Evolutionary conservation across 2,888 invertebrate species (phyloP).

Genomic region (Eupsilia transversa): DNA sequence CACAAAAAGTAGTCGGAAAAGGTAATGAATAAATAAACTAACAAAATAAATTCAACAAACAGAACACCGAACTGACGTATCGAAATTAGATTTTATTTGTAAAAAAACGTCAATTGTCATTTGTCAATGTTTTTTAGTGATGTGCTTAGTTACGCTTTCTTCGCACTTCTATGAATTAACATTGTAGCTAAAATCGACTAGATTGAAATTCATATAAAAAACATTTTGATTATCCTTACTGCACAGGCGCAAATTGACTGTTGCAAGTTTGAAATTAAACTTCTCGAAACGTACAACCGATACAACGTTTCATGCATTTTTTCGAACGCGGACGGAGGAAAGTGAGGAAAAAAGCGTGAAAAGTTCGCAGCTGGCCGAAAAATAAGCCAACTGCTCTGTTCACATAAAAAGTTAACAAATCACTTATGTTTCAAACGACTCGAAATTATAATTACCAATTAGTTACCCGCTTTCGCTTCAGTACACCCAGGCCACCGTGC

Average conservation of each 20-base stretch:
- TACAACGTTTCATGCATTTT: neutral
- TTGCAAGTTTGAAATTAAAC: too few relatives aligned
- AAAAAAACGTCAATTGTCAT: neutral
- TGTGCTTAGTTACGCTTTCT: neutral
- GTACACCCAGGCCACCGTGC: neutral
- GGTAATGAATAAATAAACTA: neutral
- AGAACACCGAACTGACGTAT: neutral
- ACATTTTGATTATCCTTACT: too few relatives aligned
- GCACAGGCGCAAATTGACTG: too few relatives aligned
- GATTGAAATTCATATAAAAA: neutral
- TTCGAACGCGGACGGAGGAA: neutral
- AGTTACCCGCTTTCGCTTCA: too few relatives aligned
- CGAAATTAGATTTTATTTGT: too few relatives aligned
- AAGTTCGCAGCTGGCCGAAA: neutral
- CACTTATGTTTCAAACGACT: neutral
- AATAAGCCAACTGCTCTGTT: neutral
- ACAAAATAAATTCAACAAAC: neutral
- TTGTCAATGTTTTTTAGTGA: constrained; percentile 14
- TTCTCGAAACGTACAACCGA: too few relatives aligned
- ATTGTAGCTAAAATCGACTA: neutral
- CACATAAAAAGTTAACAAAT: too few relatives aligned
- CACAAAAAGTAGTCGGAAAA: neutral
- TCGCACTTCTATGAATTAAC: neutral
- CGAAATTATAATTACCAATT: neutral
- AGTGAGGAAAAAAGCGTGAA: neutral